These are phyloP conservation scores for Hydriomena furcata DNA, from an alignment of 2,888 invertebrate genomes.

Conservation along the genomic window DNA sequence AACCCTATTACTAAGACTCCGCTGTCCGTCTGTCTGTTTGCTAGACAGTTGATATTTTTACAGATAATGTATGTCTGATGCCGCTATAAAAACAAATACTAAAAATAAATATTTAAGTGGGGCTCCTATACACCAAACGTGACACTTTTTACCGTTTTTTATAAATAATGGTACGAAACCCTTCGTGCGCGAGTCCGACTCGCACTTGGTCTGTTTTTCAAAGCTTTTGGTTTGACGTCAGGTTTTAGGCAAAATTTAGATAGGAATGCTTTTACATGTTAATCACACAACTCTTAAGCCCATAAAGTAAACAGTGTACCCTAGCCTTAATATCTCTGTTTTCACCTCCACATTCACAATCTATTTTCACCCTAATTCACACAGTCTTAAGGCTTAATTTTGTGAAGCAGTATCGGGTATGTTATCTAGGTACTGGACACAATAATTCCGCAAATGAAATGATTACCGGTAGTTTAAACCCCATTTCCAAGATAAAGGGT, in stretches of 20 bases:
- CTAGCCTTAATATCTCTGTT: conserved; percentile 25
- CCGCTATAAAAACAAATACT: too few species aligned
- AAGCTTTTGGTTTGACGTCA: neutral
- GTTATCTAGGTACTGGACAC: conserved; percentile 15
- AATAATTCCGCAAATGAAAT: conserved; percentile 25
- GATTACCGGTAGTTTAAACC: conserved; percentile 10
- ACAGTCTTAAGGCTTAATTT: neutral
- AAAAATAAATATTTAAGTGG: too few species aligned
- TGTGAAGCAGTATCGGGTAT: neutral
- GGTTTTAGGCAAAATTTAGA: conserved; percentile 4
- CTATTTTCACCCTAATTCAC: neutral
- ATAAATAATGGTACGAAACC: too few species aligned
- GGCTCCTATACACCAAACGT: too few species aligned
- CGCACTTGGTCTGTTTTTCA: too few species aligned
- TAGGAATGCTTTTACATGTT: conserved; percentile 20
- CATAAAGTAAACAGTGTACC: conserved; percentile 25
- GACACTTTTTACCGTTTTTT: too few species aligned
- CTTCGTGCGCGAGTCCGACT: too few species aligned
- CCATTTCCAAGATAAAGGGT: conserved; percentile 11
- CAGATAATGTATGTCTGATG: too few species aligned
- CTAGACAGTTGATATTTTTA: too few species aligned
- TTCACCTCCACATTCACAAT: conserved; percentile 6
- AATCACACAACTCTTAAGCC: conserved; percentile 21
- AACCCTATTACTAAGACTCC: too few species aligned
- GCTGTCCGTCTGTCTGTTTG: too few species aligned